Base-by-base conservation (phyloP, 1,140 invertebrate species). In the Halyomorpha halys region DNA sequence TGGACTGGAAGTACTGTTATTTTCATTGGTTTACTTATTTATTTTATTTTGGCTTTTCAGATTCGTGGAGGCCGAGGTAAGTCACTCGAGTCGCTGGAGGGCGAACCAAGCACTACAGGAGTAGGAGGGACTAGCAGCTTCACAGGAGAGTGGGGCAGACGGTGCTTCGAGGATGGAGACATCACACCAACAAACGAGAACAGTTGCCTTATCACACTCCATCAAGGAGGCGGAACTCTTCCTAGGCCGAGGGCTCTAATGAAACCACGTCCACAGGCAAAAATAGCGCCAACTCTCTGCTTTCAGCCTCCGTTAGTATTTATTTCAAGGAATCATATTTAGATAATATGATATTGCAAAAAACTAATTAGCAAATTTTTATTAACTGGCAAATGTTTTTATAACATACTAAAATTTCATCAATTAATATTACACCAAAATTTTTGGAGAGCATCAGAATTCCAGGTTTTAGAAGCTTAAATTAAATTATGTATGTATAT, bases 181-280 rank as follows among this genome's bases (percentile, higher is more conserved):
- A 84, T 91, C 53, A 91, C 89, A 23, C 89, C 89, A 2, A 92
- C 90, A 61, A 91, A 91, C 72, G 89, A 92, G 75, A 79, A 77
- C 19, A 78, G 78, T 0, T 72, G 76, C 39, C 74, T 75, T 51
- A 82, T 86, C 63, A 79, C 76, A 19, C 74, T 75, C 47, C 83
- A 86, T 64, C 80, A 84, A 71, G 86, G 86, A 19, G 90, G 90
- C 8, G 89, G 91, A 27, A 94, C 88, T 3, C 76, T 91, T 65
- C 90, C 92, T 0, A 82, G 91, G 66, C 92, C 91, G 3, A 81
- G 90, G 70, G 85, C 51, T 3, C 77, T 89, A 6, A 86, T 90
- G 15, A 84, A 90, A 70, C 87, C 87, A 4, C 76, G 87, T 65
- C 90, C 90, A n/a, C 65, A 62, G 23, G 53, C 53, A 1, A 56